phyloP scores from a whole-genome alignment of 2,113 vertebrate species.

The Riparia riparia region DNA sequence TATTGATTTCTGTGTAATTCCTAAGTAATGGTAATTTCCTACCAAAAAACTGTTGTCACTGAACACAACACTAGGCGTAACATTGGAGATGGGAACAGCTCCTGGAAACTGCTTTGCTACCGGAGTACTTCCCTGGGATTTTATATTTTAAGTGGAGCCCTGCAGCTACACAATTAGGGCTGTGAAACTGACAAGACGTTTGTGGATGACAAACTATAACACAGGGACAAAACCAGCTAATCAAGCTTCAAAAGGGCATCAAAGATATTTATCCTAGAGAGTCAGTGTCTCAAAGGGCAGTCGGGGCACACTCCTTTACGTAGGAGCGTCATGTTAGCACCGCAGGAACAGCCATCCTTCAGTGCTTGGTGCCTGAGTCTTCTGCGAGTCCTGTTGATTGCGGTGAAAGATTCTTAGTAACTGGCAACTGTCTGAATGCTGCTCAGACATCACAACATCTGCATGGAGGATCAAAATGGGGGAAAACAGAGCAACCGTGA shows the following conservation, averaged over 20 bases:
- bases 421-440: neutral
- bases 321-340: neutral
- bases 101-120: neutral
- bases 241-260: neutral
- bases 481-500: neutral
- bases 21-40: neutral
- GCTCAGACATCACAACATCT: neutral
- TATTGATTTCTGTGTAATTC: neutral
- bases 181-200: neutral
- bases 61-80: neutral
- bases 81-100: neutral
- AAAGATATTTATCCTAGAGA: neutral
- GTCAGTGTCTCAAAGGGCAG: neutral
- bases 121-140: neutral
- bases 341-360: neutral
- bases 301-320: neutral
- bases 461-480: neutral
- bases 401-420: neutral
- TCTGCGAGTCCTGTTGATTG: neutral
- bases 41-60: neutral
- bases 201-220: neutral
- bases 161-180: neutral
- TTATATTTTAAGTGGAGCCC: neutral
- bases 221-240: neutral
- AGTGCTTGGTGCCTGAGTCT: neutral